These are phyloP conservation scores for Myocastor coypus DNA, from an alignment of 2,113 vertebrate genomes.

Conservation along the genomic window DNA sequence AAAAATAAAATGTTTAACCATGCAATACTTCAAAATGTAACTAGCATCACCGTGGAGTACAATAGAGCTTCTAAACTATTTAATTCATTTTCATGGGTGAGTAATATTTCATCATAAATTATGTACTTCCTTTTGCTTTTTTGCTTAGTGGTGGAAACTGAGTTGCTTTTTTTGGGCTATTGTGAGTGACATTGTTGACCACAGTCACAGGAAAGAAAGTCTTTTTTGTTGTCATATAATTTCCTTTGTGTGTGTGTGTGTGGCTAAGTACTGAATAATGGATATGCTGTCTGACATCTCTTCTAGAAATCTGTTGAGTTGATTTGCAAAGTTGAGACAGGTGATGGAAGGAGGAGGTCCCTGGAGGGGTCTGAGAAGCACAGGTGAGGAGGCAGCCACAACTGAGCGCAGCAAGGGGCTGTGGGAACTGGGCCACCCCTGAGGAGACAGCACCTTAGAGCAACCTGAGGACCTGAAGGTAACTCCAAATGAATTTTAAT, in stretches of 20 bases:
- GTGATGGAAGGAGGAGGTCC: neutral
- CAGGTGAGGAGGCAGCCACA: neutral
- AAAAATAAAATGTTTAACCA: neutral
- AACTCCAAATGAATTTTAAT: neutral
- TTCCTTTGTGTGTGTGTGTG: conserved; percentile 18
- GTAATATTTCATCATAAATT: neutral
- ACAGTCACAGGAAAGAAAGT: neutral
- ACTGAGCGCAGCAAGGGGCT: neutral
- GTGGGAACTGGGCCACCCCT: neutral
- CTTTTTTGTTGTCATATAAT: neutral
- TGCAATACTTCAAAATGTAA: neutral
- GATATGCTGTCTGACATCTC: neutral
- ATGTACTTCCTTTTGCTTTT: neutral
- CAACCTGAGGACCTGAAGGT: neutral
- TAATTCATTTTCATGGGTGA: neutral
- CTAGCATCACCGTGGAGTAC: neutral
- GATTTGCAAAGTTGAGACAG: neutral
- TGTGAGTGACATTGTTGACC: neutral
- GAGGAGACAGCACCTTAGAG: neutral
- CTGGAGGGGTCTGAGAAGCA: neutral
- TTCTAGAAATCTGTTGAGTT: neutral
- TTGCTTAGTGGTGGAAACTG: neutral
- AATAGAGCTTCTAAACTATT: neutral
- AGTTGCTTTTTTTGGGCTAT: neutral
- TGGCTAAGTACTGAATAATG: neutral